Evolutionary conservation across 2,797 vertebrate genomes (phyloP).

Genomic region (Sardinella longiceps): DNA sequence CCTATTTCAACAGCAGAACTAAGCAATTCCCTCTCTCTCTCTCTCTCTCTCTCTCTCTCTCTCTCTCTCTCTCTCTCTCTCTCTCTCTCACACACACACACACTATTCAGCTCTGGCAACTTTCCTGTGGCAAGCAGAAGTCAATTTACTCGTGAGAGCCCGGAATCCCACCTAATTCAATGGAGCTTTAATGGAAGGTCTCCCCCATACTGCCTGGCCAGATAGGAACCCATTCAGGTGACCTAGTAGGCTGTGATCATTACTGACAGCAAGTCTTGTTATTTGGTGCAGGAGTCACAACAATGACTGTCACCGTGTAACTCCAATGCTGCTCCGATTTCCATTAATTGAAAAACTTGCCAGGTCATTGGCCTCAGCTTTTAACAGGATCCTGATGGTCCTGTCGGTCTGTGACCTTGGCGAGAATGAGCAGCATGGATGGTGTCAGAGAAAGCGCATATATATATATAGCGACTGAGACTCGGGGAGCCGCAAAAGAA

Average conservation of each 20-base stretch:
- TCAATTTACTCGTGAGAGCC: conserved; percentile 3
- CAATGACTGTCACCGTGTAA: conserved; percentile 11
- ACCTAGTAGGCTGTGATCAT: not conserved
- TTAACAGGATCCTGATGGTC: conserved; percentile 13
- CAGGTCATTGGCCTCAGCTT: not conserved
- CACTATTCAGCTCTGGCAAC: not conserved
- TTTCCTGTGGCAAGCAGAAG: conserved; percentile 29
- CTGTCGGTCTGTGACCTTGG: conserved; percentile 25
- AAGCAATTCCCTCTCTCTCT: not conserved
- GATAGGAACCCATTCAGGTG: not conserved
- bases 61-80: not conserved
- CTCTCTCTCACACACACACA: not conserved
- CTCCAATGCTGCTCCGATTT: not conserved
- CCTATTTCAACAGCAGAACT: not conserved
- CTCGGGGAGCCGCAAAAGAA: conserved; percentile 1
- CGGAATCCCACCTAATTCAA: conserved; percentile 20
- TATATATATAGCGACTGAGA: not conserved
- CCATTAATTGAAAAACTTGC: conserved; percentile 31
- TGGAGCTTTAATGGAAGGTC: conserved; percentile 14
- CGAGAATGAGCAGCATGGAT: not conserved
- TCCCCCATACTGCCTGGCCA: not conserved
- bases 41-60: not conserved
- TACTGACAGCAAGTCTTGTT: conserved; percentile 29
- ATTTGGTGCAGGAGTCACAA: conserved; percentile 20
- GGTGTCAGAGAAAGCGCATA: conserved; percentile 26